Conservation (phyloP, 2,113 vertebrate species). For the Morone chrysops region DNA sequence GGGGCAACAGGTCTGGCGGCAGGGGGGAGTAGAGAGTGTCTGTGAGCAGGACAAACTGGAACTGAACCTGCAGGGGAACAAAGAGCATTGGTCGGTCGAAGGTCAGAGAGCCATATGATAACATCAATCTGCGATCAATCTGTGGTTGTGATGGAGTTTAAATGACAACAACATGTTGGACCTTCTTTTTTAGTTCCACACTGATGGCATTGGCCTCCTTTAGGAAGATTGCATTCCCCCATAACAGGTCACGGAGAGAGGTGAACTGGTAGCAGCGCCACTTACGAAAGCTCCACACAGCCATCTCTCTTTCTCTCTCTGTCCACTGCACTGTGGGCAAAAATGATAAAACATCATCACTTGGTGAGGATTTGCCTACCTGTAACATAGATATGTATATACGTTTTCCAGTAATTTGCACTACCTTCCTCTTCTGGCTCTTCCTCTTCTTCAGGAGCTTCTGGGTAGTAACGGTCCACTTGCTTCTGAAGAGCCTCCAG, state of each 20-base stretch:
- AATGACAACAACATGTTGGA: conserved; percentile 53
- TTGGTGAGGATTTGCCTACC: neutral
- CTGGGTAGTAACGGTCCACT: conserved; percentile 92
- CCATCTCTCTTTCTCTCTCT: conserved; percentile 91
- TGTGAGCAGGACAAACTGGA: conserved; percentile 97
- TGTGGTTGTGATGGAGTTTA: neutral
- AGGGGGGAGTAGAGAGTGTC: conserved; percentile 97
- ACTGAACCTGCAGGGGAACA: conserved; percentile 90
- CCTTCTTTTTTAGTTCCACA: conserved; percentile 98
- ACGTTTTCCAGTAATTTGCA: neutral
- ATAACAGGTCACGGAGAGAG: conserved; percentile 93
- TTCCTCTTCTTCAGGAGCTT: conserved; percentile 92
- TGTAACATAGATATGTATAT: neutral
- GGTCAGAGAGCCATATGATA: neutral
- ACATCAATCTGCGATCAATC: neutral
- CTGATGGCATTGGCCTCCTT: conserved; percentile 99
- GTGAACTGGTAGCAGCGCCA: conserved; percentile 99
- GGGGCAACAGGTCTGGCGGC: conserved; percentile 92
- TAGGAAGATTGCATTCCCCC: conserved; percentile 97
- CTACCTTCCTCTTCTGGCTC: conserved; percentile 96
- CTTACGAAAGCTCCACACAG: conserved; percentile 95
- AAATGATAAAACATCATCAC: neutral
- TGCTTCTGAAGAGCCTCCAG: conserved; percentile 96
- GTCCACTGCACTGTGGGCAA: conserved; percentile 92
- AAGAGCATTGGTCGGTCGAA: neutral